Base-by-base conservation (phyloP, 1,140 invertebrate genomes). In the Phymastichus coffea region DNA sequence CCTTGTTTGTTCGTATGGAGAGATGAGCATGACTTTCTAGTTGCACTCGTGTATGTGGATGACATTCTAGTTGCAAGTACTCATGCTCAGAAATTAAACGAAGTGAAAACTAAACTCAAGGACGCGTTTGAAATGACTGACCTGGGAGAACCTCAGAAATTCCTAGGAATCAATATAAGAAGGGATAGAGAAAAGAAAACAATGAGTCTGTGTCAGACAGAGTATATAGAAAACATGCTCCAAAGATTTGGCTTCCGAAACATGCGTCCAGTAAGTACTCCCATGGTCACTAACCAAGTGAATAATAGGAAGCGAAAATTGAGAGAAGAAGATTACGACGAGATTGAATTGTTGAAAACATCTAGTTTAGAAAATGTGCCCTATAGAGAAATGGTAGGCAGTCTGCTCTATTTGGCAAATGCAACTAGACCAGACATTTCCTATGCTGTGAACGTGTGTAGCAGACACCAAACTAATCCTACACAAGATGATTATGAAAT, bases 351-450 rank as follows among this genome's bases (percentile, higher is more conserved):
- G 30, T 6, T 33, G 6, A 14, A 33, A 14, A 33, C 30, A 6
- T 33, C 30, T 8, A 33, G 14, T 33, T 23, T 12, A 25, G 12
- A 44, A 10, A 46, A 19, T 46, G 20, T 46, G 17, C 63, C 57
- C 30, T 80, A 69, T 57, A 67, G 70, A 62, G 47, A 78, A 38
- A 23, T 71, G 7, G 70, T 80, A 28, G 76, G 77, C 17, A 53
- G 57, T 43, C 62, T 82, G 17, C 67, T 80, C 63, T 81, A 80
- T 66, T 57, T 80, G 8, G 57, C 77, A n/a, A 66, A 73, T 4
- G 46, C 66, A 2, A 78, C 78, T 6, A 63, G 81, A 41, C 80
- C 78, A 30, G 79, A 82, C 65, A 76, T 82, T 44, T 49, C 74
- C 10, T 81, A 70, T 66, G 63, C 73, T 25, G 74, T 81, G 0